phyloP scores from a whole-genome alignment of 2,113 vertebrate genomes.

The Chaenocephalus aceratus region DNA sequence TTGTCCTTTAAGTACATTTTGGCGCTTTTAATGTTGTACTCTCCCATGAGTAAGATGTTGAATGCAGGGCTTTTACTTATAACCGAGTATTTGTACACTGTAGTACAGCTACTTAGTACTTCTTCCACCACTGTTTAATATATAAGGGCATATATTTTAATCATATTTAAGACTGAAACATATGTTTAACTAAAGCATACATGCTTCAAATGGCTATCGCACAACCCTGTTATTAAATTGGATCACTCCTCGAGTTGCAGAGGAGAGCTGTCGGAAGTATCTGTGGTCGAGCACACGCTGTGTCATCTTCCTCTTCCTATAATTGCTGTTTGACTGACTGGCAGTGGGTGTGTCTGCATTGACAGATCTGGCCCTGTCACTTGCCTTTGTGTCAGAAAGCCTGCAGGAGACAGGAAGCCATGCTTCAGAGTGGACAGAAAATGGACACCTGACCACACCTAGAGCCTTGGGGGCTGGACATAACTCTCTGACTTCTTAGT shows the following conservation, averaged over 20 bases:
- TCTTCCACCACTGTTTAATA: no score
- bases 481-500: not conserved
- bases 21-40: no score
- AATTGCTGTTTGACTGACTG: conserved; percentile 48
- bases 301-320: conserved; percentile 70
- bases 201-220: not conserved
- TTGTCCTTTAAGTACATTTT: no score
- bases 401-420: conserved; percentile 70
- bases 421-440: conserved; percentile 59
- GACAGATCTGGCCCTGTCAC: conserved; percentile 68
- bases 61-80: no score
- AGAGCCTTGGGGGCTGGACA: conserved; percentile 26
- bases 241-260: not conserved
- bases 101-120: no score
- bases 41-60: no score
- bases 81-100: no score
- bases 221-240: not conserved
- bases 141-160: not conserved
- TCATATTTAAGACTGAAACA: not conserved
- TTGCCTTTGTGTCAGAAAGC: conserved; percentile 66
- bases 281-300: conserved; percentile 47
- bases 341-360: conserved; percentile 63
- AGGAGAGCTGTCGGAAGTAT: conserved; percentile 45
- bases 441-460: conserved; percentile 67
- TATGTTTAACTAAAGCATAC: not conserved